These are phyloP conservation scores for Sialis lutaria DNA, from an alignment of 2,888 invertebrate genomes.

Conservation along the genomic window DNA sequence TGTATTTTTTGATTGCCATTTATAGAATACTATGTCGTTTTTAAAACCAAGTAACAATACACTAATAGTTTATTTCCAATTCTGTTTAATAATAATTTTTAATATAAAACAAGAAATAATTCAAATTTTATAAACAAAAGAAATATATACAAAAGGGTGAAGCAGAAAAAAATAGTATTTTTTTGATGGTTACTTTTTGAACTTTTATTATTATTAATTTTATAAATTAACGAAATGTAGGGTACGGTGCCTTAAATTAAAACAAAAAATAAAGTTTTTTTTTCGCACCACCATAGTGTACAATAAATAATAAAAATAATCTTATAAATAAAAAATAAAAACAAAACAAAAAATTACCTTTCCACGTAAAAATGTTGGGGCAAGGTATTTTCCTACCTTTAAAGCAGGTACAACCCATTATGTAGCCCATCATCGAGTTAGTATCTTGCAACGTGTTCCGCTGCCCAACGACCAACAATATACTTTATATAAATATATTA, in stretches of 20 bases:
- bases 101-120: not conserved
- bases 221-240: too few relatives aligned
- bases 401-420: slow-evolving; percentile 86
- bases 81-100: not conserved
- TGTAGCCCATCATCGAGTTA: slow-evolving; percentile 73
- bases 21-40: not conserved
- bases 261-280: not conserved
- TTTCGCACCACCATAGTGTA: too few relatives aligned
- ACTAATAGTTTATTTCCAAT: not conserved
- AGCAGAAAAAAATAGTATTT: not conserved
- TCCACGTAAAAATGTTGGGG: slow-evolving; percentile 7
- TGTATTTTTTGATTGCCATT: too few relatives aligned
- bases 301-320: not conserved
- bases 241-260: too few relatives aligned
- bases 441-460: slow-evolving; percentile 9
- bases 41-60: not conserved
- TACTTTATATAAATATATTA: too few relatives aligned
- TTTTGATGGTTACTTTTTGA: too few relatives aligned
- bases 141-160: not conserved
- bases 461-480: too few relatives aligned
- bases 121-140: not conserved
- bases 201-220: too few relatives aligned
- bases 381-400: slow-evolving; percentile 43
- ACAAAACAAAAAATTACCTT: slow-evolving; percentile 8
- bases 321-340: slow-evolving; percentile 6